Percentiles rank a stretch among this genome's conserved stretches.
phyloP scores from a whole-genome alignment of 92 coral and sea anemone genomes.

The Zoanthus gigantus region DNA sequence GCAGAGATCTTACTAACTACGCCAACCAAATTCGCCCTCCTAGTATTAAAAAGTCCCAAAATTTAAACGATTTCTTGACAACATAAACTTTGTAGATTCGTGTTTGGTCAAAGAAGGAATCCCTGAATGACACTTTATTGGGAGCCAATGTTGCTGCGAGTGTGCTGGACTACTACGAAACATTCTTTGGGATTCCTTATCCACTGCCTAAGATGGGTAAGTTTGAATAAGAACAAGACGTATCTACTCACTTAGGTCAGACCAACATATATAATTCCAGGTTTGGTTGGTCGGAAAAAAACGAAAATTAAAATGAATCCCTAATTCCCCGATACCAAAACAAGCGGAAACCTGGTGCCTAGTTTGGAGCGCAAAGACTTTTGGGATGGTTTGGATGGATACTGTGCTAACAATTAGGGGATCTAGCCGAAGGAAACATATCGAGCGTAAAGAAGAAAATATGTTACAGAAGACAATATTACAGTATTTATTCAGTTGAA shows the following conservation, averaged over 20 bases:
- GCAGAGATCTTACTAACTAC: too few species aligned
- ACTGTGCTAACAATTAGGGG: too few species aligned
- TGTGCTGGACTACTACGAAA: constrained; percentile 75
- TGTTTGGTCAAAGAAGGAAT: constrained; percentile 79
- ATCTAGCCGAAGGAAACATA: too few species aligned
- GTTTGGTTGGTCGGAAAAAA: neutral
- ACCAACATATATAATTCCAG: neutral
- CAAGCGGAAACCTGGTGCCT: neutral
- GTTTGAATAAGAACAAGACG: neutral
- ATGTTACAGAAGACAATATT: too few species aligned
- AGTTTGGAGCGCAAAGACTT: too few species aligned
- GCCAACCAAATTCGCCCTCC: too few species aligned
- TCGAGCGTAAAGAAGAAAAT: too few species aligned
- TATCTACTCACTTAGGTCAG: too few species aligned
- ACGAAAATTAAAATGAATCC: neutral
- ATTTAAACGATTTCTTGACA: neutral
- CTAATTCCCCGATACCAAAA: too few species aligned
- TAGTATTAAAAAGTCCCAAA: too few species aligned
- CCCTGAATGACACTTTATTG: constrained; percentile 66
- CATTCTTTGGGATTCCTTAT: constrained; percentile 70
- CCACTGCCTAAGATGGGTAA: constrained; percentile 84
- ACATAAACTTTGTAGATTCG: constrained; percentile 57
- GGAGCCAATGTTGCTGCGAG: constrained; percentile 79
- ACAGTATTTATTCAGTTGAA: too few species aligned
- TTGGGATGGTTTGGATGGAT: too few species aligned